These are phyloP conservation scores for Sphyrna mokarran DNA, from an alignment of 2,113 vertebrate genomes.

Conservation along the genomic window DNA sequence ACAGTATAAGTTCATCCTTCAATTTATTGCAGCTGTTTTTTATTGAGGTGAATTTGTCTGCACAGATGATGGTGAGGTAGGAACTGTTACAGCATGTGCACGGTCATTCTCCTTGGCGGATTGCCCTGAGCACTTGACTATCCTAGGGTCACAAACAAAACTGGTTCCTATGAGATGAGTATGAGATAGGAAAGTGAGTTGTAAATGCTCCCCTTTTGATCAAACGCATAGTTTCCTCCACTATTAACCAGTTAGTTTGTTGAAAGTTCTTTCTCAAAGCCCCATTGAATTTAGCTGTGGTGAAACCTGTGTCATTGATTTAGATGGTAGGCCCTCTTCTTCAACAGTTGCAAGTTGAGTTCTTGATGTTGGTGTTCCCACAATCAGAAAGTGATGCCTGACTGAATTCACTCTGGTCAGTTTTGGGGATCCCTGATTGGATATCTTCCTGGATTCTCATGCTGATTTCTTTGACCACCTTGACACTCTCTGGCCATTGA, in stretches of 20 bases:
- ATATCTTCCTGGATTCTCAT: neutral
- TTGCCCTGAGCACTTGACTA: neutral
- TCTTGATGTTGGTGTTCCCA: neutral
- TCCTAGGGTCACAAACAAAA: neutral
- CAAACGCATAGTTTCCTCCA: neutral
- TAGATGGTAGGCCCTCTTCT: neutral
- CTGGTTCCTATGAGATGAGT: neutral
- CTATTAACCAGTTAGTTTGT: neutral
- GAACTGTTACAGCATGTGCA: neutral
- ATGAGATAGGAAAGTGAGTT: neutral
- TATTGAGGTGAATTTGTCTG: neutral
- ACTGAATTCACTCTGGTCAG: neutral
- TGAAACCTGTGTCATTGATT: neutral
- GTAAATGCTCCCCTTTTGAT: neutral
- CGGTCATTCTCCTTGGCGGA: neutral
- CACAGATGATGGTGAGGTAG: neutral
- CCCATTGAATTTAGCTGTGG: neutral
- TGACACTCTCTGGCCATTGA: neutral
- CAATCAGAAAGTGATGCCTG: neutral
- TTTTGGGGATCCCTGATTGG: neutral
- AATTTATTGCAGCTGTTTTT: neutral
- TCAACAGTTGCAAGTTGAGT: neutral
- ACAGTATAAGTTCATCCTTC: neutral
- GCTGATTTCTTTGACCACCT: neutral
- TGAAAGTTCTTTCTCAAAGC: neutral